Percentiles rank a stretch among this genome's conserved stretches.
phyloP scores from a whole-genome alignment of 2,113 vertebrate species.

The Hyperoodon ampullatus region DNA sequence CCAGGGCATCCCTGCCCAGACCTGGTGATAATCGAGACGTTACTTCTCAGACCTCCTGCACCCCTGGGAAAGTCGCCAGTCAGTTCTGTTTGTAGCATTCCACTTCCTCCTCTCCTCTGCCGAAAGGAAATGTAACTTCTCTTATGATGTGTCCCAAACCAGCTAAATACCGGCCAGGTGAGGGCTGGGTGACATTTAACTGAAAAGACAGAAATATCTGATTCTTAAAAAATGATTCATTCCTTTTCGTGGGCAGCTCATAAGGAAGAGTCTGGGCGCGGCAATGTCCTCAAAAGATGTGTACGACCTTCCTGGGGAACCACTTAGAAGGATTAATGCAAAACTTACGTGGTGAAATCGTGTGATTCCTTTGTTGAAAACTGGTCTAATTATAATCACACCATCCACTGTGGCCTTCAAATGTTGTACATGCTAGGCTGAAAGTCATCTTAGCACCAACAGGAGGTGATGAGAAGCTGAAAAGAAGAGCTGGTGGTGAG shows the following conservation, averaged over 20 bases:
- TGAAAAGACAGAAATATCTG: background rate
- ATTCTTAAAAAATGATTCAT: background rate
- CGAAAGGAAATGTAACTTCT: slow-evolving; percentile 36
- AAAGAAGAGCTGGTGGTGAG: background rate
- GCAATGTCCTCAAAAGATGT: accelerated
- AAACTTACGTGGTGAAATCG: background rate
- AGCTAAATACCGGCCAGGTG: slow-evolving; percentile 38
- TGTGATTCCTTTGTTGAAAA: slow-evolving; percentile 42
- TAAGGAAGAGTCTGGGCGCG: background rate
- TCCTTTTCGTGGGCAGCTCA: background rate
- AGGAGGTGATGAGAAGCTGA: background rate
- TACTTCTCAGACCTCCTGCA: background rate
- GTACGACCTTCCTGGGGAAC: background rate
- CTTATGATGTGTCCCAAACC: slow-evolving; percentile 10
- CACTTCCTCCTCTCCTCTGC: slow-evolving; percentile 30
- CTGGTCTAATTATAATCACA: background rate
- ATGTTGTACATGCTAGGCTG: background rate
- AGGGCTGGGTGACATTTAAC: background rate
- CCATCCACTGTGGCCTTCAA: background rate
- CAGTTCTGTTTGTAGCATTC: background rate
- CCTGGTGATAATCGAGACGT: background rate
- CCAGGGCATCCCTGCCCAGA: background rate
- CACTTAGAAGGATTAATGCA: background rate
- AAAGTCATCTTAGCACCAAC: background rate
- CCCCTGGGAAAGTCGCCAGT: background rate